phyloP scores from a whole-genome alignment of 2,888 invertebrate species.

The Dryococelus australis region DNA sequence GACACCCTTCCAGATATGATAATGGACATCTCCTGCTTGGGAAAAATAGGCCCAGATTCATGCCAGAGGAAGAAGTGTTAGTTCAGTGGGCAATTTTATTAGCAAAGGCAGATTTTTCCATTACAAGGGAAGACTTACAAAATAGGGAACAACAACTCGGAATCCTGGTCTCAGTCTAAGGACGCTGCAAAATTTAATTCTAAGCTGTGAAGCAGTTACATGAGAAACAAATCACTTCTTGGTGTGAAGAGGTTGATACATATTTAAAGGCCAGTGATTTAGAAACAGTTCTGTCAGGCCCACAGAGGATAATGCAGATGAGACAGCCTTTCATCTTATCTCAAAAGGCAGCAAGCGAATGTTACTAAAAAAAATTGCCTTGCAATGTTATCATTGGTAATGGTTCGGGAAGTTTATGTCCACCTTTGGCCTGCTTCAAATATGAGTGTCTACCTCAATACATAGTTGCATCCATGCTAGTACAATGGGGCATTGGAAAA shows the following conservation, averaged over 20 bases:
- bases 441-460: no score
- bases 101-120: neutral
- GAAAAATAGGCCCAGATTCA: constrained; percentile 19
- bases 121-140: neutral
- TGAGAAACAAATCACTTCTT: constrained; percentile 53
- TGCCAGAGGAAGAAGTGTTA: neutral
- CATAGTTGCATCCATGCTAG: no score
- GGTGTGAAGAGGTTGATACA: constrained; percentile 49
- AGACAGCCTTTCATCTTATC: constrained; percentile 54
- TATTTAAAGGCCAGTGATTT: constrained; percentile 49
- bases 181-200: constrained; percentile 41
- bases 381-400: constrained; percentile 41
- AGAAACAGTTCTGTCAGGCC: constrained; percentile 49
- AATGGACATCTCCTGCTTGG: neutral
- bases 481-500: constrained; percentile 38
- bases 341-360: constrained; percentile 53
- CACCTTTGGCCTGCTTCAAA: constrained; percentile 40
- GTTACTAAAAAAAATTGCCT: no score
- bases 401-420: constrained; percentile 49
- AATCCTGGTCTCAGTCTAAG: constrained; percentile 32
- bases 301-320: constrained; percentile 53
- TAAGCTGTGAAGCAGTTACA: constrained; percentile 54
- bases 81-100: neutral
- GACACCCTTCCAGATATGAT: neutral
- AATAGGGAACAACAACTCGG: neutral